phyloP scores from a whole-genome alignment of 2,888 invertebrate genomes.

The Macaria liturata region DNA sequence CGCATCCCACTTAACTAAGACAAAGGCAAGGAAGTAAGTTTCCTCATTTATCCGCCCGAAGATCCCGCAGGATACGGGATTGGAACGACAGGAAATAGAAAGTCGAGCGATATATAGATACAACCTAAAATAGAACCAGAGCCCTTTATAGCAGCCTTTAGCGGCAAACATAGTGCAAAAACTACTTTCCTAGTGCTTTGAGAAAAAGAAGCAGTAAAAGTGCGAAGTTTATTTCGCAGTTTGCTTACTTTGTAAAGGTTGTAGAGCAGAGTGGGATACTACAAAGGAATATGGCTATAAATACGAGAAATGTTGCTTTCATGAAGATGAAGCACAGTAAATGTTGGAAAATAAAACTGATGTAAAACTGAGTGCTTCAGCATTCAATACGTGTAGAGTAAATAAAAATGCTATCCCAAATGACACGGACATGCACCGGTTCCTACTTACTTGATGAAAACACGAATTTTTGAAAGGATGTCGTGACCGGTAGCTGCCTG shows the following conservation, averaged over 20 bases:
- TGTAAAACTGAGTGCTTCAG: conserved; percentile 1
- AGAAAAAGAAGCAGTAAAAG: conserved; percentile 29
- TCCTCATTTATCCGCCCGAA: conserved; percentile 64
- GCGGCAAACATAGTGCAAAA: conserved; percentile 24
- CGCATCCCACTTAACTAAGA: conserved; percentile 55
- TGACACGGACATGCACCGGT: too few species aligned
- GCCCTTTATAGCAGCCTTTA: too few species aligned
- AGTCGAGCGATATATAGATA: conserved; percentile 67
- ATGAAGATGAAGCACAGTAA: conserved; percentile 12
- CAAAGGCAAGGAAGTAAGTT: conserved; percentile 63
- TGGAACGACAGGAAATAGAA: conserved; percentile 67
- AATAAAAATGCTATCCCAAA: too few species aligned
- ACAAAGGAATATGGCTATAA: conserved; percentile 15
- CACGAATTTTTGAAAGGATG: too few species aligned
- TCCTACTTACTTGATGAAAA: too few species aligned
- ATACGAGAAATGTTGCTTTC: conserved; percentile 17
- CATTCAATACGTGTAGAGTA: not conserved
- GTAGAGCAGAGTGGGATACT: conserved; percentile 4
- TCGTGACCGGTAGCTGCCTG: too few species aligned
- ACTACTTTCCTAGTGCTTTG: conserved; percentile 26
- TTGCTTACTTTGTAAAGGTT: conserved; percentile 25
- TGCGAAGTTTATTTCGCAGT: conserved; percentile 28
- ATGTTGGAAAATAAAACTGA: conserved; percentile 13
- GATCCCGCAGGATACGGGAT: conserved; percentile 61
- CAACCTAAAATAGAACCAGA: conserved; percentile 39